Percentiles rank a stretch among this genome's conserved stretches.
Conservation (phyloP, 2,797 vertebrate genomes). For the Gymnoscopelus microlampas region DNA sequence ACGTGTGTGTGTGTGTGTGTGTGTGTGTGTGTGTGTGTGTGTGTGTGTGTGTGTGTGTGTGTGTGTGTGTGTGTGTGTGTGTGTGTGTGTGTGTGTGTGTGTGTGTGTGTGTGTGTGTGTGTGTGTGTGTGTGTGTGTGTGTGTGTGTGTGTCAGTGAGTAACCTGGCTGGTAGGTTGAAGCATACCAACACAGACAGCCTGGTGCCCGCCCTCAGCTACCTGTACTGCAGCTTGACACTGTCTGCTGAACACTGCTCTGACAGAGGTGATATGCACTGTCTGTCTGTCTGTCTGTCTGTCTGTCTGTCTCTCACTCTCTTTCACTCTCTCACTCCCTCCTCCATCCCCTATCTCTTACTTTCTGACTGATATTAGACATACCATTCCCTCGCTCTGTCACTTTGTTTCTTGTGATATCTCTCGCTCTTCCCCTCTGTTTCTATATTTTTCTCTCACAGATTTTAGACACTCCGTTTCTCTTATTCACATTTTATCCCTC, state of each 20-base stretch:
- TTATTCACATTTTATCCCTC: too few relatives aligned
- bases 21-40: background rate
- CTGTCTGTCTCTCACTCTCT: slow-evolving; percentile 25
- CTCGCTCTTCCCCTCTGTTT: background rate
- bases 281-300: background rate
- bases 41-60: background rate
- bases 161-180: slow-evolving; percentile 87
- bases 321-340: slow-evolving; percentile 17
- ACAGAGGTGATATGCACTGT: slow-evolving; percentile 74
- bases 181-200: slow-evolving; percentile 74
- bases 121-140: slow-evolving; percentile 16
- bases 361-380: too few relatives aligned
- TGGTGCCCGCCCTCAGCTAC: slow-evolving; percentile 91
- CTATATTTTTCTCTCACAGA: background rate
- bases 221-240: slow-evolving; percentile 86
- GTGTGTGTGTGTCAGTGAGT: slow-evolving; percentile 82
- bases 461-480: too few relatives aligned
- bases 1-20: background rate
- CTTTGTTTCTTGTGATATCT: background rate
- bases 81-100: slow-evolving; percentile 11
- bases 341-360: background rate
- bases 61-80: slow-evolving; percentile 28
- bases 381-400: too few relatives aligned
- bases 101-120: background rate
- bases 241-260: slow-evolving; percentile 67